Conservation (phyloP, 2,113 vertebrate species). For the Triplophysa rosa region DNA sequence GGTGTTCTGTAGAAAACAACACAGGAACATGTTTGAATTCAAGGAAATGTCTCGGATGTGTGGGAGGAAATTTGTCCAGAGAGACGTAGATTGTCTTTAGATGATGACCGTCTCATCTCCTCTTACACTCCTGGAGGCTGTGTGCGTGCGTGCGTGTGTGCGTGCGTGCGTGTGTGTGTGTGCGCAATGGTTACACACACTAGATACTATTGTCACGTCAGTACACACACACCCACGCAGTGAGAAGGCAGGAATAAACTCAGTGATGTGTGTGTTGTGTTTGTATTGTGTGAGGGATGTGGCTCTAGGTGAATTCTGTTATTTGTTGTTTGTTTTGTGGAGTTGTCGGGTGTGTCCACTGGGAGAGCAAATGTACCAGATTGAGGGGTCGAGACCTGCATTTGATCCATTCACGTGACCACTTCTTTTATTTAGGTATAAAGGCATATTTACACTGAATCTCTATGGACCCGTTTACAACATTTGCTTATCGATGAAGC, state of each 20-base stretch:
- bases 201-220: conserved; percentile 29
- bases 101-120: conserved; percentile 48
- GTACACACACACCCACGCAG: conserved; percentile 53
- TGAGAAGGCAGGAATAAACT: neutral
- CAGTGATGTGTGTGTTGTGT: neutral
- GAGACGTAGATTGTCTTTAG: neutral
- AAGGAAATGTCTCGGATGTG: conserved; percentile 4
- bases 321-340: conserved; percentile 5
- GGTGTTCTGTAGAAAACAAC: neutral
- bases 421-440: too few species aligned
- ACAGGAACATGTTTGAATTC: neutral
- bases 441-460: too few species aligned
- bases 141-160: conserved; percentile 20
- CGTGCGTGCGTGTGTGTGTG: neutral
- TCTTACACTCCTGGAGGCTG: conserved; percentile 40
- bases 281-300: neutral
- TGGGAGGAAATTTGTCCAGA: conserved; percentile 1
- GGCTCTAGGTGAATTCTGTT: neutral
- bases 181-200: neutral
- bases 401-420: neutral
- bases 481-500: too few species aligned
- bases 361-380: neutral
- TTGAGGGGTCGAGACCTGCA: neutral
- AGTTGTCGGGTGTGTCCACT: conserved; percentile 7
- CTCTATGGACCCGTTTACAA: too few species aligned